phyloP scores from a whole-genome alignment of 2,797 vertebrate species.

The Danio choprae region DNA sequence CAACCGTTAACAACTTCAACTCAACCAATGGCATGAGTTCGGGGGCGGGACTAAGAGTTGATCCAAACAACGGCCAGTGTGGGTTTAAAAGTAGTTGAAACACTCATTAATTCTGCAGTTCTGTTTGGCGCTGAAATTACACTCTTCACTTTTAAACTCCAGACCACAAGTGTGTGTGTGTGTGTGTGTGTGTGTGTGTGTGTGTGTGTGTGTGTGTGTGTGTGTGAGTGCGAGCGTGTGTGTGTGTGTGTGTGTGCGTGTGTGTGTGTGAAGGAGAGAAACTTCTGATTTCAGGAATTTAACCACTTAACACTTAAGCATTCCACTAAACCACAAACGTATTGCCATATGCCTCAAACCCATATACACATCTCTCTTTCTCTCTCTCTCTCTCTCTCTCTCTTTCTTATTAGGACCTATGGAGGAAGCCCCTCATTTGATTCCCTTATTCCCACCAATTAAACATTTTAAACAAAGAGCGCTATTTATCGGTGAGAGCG shows the following conservation, averaged over 20 bases:
- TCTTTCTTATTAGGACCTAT: constrained; percentile 41
- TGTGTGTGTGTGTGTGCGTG: neutral
- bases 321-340: constrained; percentile 62
- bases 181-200: neutral
- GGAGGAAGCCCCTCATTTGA: constrained; percentile 54
- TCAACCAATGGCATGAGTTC: neutral
- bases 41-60: neutral
- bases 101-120: neutral
- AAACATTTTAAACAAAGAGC: constrained; percentile 61
- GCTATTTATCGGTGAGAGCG: constrained; percentile 62
- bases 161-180: constrained; percentile 27
- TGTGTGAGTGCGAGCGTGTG: neutral
- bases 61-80: neutral
- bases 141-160: constrained; percentile 8
- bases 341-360: constrained; percentile 77
- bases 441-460: constrained; percentile 61
- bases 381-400: constrained; percentile 19
- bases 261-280: no score
- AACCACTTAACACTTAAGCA: constrained; percentile 79
- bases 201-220: constrained; percentile 1
- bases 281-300: constrained; percentile 70
- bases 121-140: neutral
- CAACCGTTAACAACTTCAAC: neutral
- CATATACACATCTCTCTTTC: constrained; percentile 66
- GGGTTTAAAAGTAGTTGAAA: constrained; percentile 10